Evolutionary conservation across 2,888 invertebrate genomes (phyloP).

Genomic region (Limnephilus rhombicus): DNA sequence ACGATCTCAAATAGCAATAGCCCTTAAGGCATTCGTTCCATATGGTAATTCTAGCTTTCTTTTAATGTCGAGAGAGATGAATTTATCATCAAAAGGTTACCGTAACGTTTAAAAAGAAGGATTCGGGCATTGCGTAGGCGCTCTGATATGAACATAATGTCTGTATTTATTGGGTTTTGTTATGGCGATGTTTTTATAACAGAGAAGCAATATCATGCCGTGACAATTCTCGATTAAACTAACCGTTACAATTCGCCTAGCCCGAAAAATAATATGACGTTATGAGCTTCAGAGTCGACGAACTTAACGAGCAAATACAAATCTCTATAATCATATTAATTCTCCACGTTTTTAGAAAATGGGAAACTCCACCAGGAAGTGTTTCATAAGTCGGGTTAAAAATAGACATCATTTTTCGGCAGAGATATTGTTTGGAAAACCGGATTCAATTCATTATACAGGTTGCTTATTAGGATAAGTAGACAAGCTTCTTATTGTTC

Average conservation of each 20-base stretch:
- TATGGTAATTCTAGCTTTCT: slow-evolving; percentile 1
- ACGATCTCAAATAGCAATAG: background rate
- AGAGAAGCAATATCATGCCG: slow-evolving; percentile 14
- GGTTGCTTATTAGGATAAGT: background rate
- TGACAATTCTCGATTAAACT: slow-evolving; percentile 40
- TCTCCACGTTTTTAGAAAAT: background rate
- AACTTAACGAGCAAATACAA: slow-evolving; percentile 8
- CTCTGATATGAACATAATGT: background rate
- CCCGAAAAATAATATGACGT: background rate
- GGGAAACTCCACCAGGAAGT: background rate
- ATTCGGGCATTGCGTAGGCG: background rate
- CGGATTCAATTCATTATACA: background rate
- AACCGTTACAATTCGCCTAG: slow-evolving; percentile 5
- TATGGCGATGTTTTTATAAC: slow-evolving; percentile 28
- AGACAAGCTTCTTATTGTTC: background rate
- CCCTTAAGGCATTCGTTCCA: background rate
- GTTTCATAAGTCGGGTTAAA: background rate
- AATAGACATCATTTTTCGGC: background rate
- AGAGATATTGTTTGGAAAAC: background rate
- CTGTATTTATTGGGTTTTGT: slow-evolving; percentile 14
- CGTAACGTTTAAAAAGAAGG: background rate
- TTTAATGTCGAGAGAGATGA: background rate
- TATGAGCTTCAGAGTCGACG: slow-evolving; percentile 21
- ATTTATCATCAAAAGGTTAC: background rate
- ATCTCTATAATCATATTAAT: slow-evolving; percentile 14